Percentiles rank a stretch among this genome's conserved stretches.
Evolutionary conservation across 2,888 invertebrate species (phyloP).

Genomic region (Agrypnus murinus): DNA sequence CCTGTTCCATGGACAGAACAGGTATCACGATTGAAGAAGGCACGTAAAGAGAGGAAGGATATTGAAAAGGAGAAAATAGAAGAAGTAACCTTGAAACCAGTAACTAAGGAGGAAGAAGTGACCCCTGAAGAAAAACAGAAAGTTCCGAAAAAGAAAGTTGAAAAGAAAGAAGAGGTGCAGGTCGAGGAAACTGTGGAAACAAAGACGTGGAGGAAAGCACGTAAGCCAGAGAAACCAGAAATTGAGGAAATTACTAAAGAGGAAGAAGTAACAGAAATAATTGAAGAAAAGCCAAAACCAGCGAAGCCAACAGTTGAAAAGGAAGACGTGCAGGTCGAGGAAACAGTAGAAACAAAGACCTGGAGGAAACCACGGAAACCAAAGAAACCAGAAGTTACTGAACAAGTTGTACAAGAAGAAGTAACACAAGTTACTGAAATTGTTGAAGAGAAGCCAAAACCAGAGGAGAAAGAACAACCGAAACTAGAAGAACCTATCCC

Average conservation of each 20-base stretch:
- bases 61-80: constrained; percentile 64
- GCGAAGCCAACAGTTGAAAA: constrained; percentile 41
- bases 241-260: constrained; percentile 34
- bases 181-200: constrained; percentile 50
- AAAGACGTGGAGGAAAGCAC: constrained; percentile 49
- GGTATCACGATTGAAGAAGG: constrained; percentile 72
- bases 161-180: constrained; percentile 54
- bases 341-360: constrained; percentile 46
- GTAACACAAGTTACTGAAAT: constrained; percentile 54
- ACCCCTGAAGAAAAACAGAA: constrained; percentile 69
- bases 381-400: constrained; percentile 67
- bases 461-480: constrained; percentile 47
- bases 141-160: constrained; percentile 39
- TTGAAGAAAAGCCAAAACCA: constrained; percentile 36
- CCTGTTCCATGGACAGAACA: constrained; percentile 76
- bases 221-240: not conserved
- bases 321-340: constrained; percentile 44
- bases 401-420: constrained; percentile 56
- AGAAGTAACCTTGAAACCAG: constrained; percentile 39
- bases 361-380: constrained; percentile 51
- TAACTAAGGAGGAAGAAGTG: constrained; percentile 25
- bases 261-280: constrained; percentile 17
- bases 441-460: constrained; percentile 61
- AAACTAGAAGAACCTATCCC: constrained; percentile 64
- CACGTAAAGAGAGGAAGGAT: constrained; percentile 66